These are phyloP conservation scores for Apteryx owenii DNA, from an alignment of 2,113 vertebrate species.

Conservation along the genomic window DNA sequence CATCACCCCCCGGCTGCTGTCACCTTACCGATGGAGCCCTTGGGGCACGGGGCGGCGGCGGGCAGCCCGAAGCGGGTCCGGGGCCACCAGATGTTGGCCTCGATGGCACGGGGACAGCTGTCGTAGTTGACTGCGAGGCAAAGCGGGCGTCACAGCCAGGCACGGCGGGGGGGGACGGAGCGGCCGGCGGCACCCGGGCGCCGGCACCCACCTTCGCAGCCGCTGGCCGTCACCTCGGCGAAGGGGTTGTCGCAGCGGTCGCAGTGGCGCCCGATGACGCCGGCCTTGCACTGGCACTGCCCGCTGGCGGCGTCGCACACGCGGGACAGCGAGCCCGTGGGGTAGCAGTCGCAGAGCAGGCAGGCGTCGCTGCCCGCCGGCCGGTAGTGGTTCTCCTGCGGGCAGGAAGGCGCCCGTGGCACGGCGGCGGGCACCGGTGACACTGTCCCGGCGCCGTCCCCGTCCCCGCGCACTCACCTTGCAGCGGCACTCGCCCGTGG, in stretches of 20 bases:
- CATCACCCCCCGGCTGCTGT: neutral
- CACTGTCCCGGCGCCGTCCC: neutral
- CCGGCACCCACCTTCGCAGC: slow-evolving; percentile 88
- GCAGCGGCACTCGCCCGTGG: slow-evolving; percentile 91
- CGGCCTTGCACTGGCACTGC: slow-evolving; percentile 92
- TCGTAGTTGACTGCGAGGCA: slow-evolving; percentile 90
- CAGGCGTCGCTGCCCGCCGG: slow-evolving; percentile 80
- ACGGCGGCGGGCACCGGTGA: neutral
- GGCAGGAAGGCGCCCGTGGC: neutral
- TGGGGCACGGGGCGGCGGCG: slow-evolving; percentile 91
- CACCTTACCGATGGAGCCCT: slow-evolving; percentile 85
- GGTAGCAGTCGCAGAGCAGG: slow-evolving; percentile 92
- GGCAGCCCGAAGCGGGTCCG: slow-evolving; percentile 94
- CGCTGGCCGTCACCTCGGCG: slow-evolving; percentile 90
- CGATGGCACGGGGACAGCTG: slow-evolving; percentile 93
- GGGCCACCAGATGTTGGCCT: slow-evolving; percentile 95
- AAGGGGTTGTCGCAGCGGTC: slow-evolving; percentile 97
- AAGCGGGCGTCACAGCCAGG: fast-evolving
- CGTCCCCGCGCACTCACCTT: slow-evolving; percentile 78
- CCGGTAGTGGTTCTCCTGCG: slow-evolving; percentile 92
- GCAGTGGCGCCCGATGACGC: slow-evolving; percentile 93
- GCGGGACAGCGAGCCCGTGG: slow-evolving; percentile 90
- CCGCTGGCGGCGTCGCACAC: slow-evolving; percentile 87
- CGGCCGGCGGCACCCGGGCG: neutral
- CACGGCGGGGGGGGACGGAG: neutral